These are phyloP conservation scores for Mimumesa dahlbomi DNA, from an alignment of 2,888 invertebrate species.

Conservation along the genomic window DNA sequence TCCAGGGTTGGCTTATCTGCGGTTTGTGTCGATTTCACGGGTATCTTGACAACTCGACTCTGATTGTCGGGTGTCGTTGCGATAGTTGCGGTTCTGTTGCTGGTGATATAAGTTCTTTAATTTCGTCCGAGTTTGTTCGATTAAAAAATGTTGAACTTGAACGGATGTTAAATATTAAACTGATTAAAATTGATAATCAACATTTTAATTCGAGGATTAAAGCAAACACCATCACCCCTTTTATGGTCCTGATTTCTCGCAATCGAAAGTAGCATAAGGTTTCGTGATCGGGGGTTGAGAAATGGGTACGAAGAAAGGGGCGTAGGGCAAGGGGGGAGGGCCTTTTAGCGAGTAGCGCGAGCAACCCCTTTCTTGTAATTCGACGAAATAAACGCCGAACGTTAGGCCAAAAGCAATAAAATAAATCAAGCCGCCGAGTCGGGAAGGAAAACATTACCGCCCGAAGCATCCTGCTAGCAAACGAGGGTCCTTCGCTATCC, in stretches of 20 bases:
- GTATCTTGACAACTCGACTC: too few relatives aligned
- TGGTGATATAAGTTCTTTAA: too few relatives aligned
- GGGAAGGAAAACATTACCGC: conserved; percentile 71
- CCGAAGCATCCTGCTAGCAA: conserved; percentile 66
- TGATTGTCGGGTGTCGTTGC: too few relatives aligned
- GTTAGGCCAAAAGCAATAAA: conserved; percentile 83
- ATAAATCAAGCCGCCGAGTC: conserved; percentile 81
- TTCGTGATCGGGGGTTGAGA: conserved; percentile 51
- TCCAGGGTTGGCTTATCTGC: not conserved
- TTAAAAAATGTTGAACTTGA: too few relatives aligned
- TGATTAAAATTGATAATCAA: too few relatives aligned
- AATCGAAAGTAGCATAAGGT: conserved; percentile 55
- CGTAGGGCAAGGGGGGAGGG: conserved; percentile 40
- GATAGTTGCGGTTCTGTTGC: too few relatives aligned
- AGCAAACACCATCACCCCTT: conserved; percentile 7
- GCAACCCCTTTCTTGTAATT: conserved; percentile 83
- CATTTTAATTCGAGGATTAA: not conserved
- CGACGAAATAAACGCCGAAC: conserved; percentile 83
- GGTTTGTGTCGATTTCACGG: too few relatives aligned
- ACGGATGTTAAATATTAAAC: too few relatives aligned
- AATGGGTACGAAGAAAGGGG: conserved; percentile 44
- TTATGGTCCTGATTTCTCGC: conserved; percentile 14
- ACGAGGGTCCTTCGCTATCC: conserved; percentile 68
- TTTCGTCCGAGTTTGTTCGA: too few relatives aligned
- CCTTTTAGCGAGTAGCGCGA: conserved; percentile 66